Conservation (phyloP, 2,113 vertebrate genomes). For the Plecturocebus donacophilus region DNA sequence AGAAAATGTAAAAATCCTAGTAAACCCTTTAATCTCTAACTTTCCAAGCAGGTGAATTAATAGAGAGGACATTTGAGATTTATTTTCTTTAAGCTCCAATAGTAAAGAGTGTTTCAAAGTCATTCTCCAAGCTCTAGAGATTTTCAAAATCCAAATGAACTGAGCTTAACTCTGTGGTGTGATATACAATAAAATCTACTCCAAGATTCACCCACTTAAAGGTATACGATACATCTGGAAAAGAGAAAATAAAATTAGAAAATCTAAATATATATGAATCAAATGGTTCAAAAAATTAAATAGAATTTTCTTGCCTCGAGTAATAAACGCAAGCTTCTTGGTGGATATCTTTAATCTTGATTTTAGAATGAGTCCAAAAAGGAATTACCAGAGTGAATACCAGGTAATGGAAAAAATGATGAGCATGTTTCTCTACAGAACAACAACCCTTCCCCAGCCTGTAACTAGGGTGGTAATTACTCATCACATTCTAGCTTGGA, state of each 20-base stretch:
- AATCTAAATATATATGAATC: background rate
- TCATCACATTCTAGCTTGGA: background rate
- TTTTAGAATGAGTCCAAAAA: slow-evolving; percentile 19
- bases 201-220: slow-evolving; percentile 27
- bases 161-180: slow-evolving; percentile 33
- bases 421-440: background rate
- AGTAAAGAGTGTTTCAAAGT: slow-evolving; percentile 61
- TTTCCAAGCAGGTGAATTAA: slow-evolving; percentile 68
- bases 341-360: background rate
- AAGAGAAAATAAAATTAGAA: slow-evolving; percentile 59
- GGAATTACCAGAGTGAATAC: background rate
- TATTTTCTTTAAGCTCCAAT: slow-evolving; percentile 56
- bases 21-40: slow-evolving; percentile 59
- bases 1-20: slow-evolving; percentile 54
- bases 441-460: background rate
- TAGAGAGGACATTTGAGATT: slow-evolving; percentile 18
- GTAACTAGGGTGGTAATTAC: accelerated
- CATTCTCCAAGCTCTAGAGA: slow-evolving; percentile 43
- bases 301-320: background rate
- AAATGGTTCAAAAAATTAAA: background rate
- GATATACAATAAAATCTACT: slow-evolving; percentile 61
- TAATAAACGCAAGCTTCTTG: slow-evolving; percentile 16
- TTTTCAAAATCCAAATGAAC: slow-evolving; percentile 67
- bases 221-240: background rate
- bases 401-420: background rate